phyloP scores from a whole-genome alignment of 2,113 vertebrate genomes.

The Theristicus caerulescens region DNA sequence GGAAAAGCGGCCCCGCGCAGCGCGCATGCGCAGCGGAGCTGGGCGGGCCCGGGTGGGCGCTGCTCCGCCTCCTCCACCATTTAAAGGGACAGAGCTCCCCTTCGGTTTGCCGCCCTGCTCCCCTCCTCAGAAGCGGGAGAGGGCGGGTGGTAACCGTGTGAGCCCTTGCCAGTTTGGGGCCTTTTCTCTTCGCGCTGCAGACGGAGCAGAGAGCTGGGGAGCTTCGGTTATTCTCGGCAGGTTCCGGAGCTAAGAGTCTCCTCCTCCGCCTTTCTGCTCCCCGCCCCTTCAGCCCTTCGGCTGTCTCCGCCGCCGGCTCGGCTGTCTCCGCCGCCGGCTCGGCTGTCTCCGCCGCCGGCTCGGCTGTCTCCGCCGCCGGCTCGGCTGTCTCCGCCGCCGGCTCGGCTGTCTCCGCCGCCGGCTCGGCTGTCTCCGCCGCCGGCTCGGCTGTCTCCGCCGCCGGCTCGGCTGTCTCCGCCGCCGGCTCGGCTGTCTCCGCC shows the following conservation, averaged over 20 bases:
- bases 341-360: not conserved
- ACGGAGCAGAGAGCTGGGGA: too few relatives aligned
- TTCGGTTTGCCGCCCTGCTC: fast-evolving
- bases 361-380: not conserved
- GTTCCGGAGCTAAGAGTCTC: not conserved
- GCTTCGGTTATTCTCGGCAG: not conserved
- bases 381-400: not conserved
- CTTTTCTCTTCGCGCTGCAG: not conserved
- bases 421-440: not conserved
- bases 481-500: not conserved
- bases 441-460: not conserved
- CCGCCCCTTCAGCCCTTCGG: not conserved
- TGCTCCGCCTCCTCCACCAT: not conserved
- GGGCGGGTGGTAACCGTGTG: not conserved
- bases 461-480: not conserved
- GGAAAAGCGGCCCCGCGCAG: not conserved
- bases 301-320: not conserved
- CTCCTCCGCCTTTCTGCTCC: not conserved
- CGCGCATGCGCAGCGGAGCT: not conserved
- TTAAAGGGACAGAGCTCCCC: not conserved
- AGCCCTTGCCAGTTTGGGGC: not conserved
- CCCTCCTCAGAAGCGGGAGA: too few relatives aligned
- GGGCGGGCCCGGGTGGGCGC: not conserved
- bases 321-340: not conserved
- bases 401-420: not conserved